Evolutionary conservation across 2,888 invertebrate genomes (phyloP), one percentile per base, ranked within the genome.

Genomic region (Bombyx huttoni): DNA sequence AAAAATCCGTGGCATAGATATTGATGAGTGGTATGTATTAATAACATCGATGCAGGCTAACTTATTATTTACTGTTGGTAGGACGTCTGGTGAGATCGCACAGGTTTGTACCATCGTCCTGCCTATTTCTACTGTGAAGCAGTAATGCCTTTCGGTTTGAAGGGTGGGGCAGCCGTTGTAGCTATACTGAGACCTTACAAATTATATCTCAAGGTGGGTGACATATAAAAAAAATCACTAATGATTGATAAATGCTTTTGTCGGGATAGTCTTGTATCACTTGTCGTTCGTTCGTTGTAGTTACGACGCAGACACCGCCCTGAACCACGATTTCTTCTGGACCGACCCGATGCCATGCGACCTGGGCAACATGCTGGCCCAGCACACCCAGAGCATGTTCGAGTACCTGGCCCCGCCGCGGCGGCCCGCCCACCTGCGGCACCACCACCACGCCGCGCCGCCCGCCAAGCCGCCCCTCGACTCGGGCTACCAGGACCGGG

Each of bases 251-350:
- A 24, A 24, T 24, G 24, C 5, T 24, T 24, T 48, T 14, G 13
- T 24, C 14, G 47, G 49, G 49, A 34, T 48, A 40, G 46, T 47
- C n/a, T 10, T 8, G 7, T 35, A 35, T 35, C 7, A 7, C 8
- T 13, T 47, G 47, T 47, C 9, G 24, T 24, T 13, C 7, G 7
- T 51, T 9, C 49, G 50, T 49, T 10, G 0, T 62, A 87, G 88
- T 49, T 91, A 91, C 53, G 97, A 98, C 73, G 94, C 97, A 0
- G 98, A 99, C 74, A 94, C 95, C 0, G 98, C 98, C 0, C 78
- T 99, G 1, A 97, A 98, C 84, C 98, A 99, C 73, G 97, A 98
- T 75, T 99, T 99, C 88, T 99, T 99, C 88, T 99, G 98, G 97
- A 95, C 95, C 7, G 97, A 98, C 75, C 99, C 99, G 0, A 95